Base-by-base conservation (phyloP, 1,140 invertebrate genomes). In the Rhyzopertha dominica region DNA sequence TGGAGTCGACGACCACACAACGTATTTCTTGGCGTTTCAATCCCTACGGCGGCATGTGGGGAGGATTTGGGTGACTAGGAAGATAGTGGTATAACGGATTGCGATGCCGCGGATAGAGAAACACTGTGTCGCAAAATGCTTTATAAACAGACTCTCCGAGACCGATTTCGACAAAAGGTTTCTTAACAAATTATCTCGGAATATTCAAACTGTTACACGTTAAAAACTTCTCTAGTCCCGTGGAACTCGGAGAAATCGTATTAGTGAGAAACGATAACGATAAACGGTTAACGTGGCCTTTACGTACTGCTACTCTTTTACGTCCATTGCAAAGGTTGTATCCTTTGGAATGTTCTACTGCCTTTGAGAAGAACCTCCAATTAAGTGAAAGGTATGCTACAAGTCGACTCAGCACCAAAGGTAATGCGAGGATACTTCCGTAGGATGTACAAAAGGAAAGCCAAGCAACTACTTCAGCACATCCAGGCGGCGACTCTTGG, bases 231-330 rank as follows among this genome's bases (percentile, higher is more conserved):
- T 20, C 16, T 42, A 14, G 23, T 13, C 36, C 19, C 17, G 25
- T 46, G 40, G 25, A 26, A 26, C 14, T 46, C 7, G 36, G 25
- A 17, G 43, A 39, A 8, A 17, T 46, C 8, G 43, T 46, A 9
- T 32, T 46, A 38, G 23, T 47, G 4, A 28, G 40, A 4, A 43
- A 43, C 26, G 29, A 47, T 19, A 8, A 47, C 10, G 45, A 45
- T 13, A 45, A 45, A 34, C 24, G 45, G 4, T 7, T 47, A 8
- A 10, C 30, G 8, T 47, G 45, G 45, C 39, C 24, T 5, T 10
- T 47, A 3, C 38, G 24, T 5, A 43, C 14, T 8, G 40, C 26
- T 9, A 7, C 5, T 7, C 12, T 43, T 26, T 18, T 43, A n/a
- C 26, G 40, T 7, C 40, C 40, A 34, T 26, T 43, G 13, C 40